Evolutionary conservation across 2,113 vertebrate genomes (phyloP).

Genomic region (Cettia cetti): DNA sequence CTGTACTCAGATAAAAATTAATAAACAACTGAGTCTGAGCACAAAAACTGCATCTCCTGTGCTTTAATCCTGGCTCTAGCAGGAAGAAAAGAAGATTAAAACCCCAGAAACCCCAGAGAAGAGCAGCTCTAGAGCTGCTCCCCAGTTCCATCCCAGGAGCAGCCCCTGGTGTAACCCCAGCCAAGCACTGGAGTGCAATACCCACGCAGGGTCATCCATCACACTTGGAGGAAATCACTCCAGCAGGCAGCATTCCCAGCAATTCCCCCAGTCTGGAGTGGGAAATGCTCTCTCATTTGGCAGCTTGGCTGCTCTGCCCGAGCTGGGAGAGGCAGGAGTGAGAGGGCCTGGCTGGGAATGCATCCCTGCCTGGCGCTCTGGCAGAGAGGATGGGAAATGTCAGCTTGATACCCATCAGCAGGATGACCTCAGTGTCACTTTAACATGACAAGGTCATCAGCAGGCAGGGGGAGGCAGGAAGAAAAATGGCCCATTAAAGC

Average conservation of each 20-base stretch:
- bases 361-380: neutral
- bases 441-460: conserved; percentile 55
- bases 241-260: neutral
- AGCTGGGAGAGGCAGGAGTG: neutral
- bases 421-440: neutral
- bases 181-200: neutral
- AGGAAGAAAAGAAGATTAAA: neutral
- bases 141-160: neutral
- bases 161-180: neutral
- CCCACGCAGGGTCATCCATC: neutral
- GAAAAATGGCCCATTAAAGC: conserved; percentile 46
- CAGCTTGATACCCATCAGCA: neutral
- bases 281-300: neutral
- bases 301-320: neutral
- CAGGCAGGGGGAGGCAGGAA: conserved; percentile 5
- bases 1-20: neutral
- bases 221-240: neutral
- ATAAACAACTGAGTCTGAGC: neutral
- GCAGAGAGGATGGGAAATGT: conserved; percentile 28
- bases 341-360: neutral
- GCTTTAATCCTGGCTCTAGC: neutral
- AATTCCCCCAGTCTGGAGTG: neutral
- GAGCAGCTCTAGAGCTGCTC: neutral
- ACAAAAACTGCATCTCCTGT: neutral
- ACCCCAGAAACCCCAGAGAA: neutral